phyloP scores from a whole-genome alignment of 2,797 vertebrate species.

The Poliocrania exsul region DNA sequence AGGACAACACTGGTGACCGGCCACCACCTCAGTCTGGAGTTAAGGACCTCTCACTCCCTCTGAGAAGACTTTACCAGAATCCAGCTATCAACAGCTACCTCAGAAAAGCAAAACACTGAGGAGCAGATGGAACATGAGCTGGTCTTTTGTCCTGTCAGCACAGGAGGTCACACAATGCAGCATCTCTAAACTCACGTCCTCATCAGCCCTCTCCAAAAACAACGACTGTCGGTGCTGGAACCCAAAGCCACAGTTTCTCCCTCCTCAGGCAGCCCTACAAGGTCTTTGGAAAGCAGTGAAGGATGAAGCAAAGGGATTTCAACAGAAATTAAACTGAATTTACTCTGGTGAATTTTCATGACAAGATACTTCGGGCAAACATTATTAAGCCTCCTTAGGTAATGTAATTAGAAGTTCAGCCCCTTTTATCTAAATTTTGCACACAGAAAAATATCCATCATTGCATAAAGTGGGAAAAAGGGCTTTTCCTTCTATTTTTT shows the following conservation, averaged over 20 bases:
- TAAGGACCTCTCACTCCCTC: not conserved
- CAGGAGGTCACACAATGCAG: rapidly evolving
- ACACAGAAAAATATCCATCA: not conserved
- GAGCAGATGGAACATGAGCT: not conserved
- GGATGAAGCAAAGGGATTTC: not conserved
- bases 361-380: constrained; percentile 27
- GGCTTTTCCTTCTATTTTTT: not conserved
- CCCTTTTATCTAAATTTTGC: constrained; percentile 13
- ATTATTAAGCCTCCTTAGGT: constrained; percentile 25
- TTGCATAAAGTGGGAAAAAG: not conserved
- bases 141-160: not conserved
- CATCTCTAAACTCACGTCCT: not conserved
- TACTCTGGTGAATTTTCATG: not conserved
- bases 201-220: not conserved
- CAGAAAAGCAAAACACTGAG: not conserved
- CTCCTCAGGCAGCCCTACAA: not conserved
- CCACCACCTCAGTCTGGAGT: not conserved
- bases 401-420: constrained; percentile 32
- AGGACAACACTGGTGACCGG: no score
- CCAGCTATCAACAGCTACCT: not conserved
- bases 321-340: constrained; percentile 13
- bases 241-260: rapidly evolving
- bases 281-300: not conserved
- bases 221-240: rapidly evolving
- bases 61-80: not conserved